Percentiles rank a stretch among this genome's conserved stretches.
phyloP scores from a whole-genome alignment of 2,113 vertebrate species.

The Dasyurus viverrinus region DNA sequence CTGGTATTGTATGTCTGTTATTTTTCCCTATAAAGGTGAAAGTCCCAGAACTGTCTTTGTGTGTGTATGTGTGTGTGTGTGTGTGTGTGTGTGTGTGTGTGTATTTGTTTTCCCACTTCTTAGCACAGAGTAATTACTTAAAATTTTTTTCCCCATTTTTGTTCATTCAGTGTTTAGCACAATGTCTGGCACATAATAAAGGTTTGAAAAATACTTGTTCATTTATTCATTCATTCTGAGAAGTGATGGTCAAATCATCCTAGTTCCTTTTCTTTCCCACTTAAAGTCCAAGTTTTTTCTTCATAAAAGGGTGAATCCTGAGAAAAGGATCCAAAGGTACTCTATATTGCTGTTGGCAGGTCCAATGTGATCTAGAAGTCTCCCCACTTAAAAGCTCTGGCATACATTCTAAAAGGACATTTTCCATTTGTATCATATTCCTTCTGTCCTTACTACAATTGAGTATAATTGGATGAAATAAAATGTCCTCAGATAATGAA shows the following conservation, averaged over 20 bases:
- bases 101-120: neutral
- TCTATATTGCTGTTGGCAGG: neutral
- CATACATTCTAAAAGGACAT: neutral
- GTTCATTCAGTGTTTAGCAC: neutral
- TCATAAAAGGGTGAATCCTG: neutral
- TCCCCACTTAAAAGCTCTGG: neutral
- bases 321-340: neutral
- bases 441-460: neutral
- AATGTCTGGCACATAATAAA: neutral
- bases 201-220: neutral
- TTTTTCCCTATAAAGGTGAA: neutral
- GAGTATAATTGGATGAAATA: neutral
- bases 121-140: neutral
- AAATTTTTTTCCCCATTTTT: neutral
- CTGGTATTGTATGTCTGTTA: neutral
- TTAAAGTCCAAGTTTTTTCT: neutral
- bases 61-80: neutral
- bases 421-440: neutral
- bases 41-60: neutral
- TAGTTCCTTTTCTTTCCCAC: neutral
- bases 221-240: neutral
- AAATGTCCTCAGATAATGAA: neutral
- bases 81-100: neutral
- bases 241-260: neutral
- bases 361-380: neutral